Base-by-base conservation (phyloP, 2,888 invertebrate genomes). In the Boloria selene region DNA sequence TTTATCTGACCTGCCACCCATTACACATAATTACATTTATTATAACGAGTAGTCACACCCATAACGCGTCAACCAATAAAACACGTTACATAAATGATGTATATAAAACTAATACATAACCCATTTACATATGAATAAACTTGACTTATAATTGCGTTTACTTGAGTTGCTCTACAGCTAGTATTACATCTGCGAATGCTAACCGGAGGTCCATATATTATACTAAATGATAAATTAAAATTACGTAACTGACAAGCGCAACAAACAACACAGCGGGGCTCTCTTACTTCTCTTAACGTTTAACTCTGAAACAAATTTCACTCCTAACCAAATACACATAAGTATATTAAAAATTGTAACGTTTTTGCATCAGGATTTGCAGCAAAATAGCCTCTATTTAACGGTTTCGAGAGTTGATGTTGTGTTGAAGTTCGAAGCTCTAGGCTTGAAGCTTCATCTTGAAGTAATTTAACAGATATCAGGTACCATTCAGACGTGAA, bases 191-290 rank as follows among this genome's bases (percentile, higher is more conserved):
- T 38, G 10, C 31, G 31, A 38, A 38, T 38, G 31, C 31, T 38
- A 38, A 38, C 47, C 51, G 72, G 72, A 67, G 72, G 73, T 70
- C 70, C 58, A 66, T 59, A 60, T 64, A 64, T 73, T 73, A 74
- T 74, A 68, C 70, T 71, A 73, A 72, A 77, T 79, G 82, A 83
- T 83, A 81, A 81, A 84, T 79, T 83, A 74, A 79, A 82, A 83
- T 82, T 81, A 79, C 77, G 74, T 53, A 72, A 77, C 81, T 77
- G 85, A 85, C 84, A 84, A 80, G 74, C 79, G 79, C 78, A 79
- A 79, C 85, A 83, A 87, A 85, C 82, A 81, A 83, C 84, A 50
- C 87, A 83, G 86, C 85, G 85, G 86, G 72, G 75, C 69, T 69
- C 76, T 69, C 69, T 73, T n/a, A n/a, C n/a, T n/a, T n/a, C n/a